Evolutionary conservation across 2,797 vertebrate genomes (phyloP).

Genomic region (Halcyon badia): DNA sequence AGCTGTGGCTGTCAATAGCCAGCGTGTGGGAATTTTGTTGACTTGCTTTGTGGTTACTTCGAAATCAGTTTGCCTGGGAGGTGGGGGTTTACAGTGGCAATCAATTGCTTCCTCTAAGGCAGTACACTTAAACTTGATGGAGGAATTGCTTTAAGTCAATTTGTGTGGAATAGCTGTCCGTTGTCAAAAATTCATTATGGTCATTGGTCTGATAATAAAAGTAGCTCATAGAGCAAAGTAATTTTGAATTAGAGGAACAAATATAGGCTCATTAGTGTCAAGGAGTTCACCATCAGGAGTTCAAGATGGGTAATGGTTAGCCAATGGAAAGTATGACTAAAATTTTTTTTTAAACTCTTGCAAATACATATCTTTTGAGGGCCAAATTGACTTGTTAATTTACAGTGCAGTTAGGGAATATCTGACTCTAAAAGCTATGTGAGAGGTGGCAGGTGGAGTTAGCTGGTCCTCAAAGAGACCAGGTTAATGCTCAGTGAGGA

Average conservation of each 20-base stretch:
- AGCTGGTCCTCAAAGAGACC: neutral
- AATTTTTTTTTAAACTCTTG: constrained; percentile 1
- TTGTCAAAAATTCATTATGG: constrained; percentile 61
- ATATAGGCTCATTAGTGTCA: constrained; percentile 58
- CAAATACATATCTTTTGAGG: neutral
- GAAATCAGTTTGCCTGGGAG: neutral
- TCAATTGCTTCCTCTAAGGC: constrained; percentile 10
- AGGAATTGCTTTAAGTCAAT: constrained; percentile 35
- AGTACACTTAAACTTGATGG: neutral
- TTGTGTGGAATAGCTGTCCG: neutral
- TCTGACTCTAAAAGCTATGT: neutral
- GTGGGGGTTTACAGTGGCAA: neutral
- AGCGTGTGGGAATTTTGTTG: rapidly evolving
- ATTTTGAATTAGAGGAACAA: constrained; percentile 47
- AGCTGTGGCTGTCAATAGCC: neutral
- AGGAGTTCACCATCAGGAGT: constrained; percentile 56
- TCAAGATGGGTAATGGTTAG: constrained; percentile 34
- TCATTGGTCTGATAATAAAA: constrained; percentile 50
- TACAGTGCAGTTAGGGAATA: neutral
- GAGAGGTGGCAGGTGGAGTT: neutral
- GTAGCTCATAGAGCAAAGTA: constrained; percentile 33
- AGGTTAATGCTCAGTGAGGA: neutral
- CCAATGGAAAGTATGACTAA: constrained; percentile 4
- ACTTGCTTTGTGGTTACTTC: neutral
- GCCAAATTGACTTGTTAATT: neutral